phyloP scores from a whole-genome alignment of 2,888 invertebrate species.

The Mimachlamys varia region DNA sequence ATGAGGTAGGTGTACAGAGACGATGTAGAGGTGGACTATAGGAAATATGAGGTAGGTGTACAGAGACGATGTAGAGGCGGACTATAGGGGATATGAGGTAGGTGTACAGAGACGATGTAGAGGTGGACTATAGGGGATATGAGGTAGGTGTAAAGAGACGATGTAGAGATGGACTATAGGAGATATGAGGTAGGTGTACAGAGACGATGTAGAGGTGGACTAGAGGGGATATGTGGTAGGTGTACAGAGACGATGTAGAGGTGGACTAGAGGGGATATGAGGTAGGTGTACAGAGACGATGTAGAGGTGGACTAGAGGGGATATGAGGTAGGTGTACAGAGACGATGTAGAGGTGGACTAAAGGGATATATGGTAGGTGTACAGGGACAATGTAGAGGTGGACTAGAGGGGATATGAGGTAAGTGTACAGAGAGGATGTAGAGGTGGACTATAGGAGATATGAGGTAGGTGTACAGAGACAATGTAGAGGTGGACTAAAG shows the following conservation, averaged over 20 bases:
- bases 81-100: constrained; percentile 90
- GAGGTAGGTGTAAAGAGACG: constrained; percentile 94
- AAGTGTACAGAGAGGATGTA: constrained; percentile 99
- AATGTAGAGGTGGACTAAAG: constrained; percentile 99
- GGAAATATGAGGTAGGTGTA: constrained; percentile 92
- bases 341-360: constrained; percentile 99
- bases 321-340: constrained; percentile 91
- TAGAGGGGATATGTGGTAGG: constrained; percentile 90
- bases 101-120: constrained; percentile 99
- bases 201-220: constrained; percentile 99
- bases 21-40: constrained; percentile 99
- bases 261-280: constrained; percentile 95
- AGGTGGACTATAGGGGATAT: constrained; percentile 97
- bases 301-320: constrained; percentile 99
- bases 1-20: constrained; percentile 93
- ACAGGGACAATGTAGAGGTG: constrained; percentile 99
- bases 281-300: constrained; percentile 96
- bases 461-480: constrained; percentile 93
- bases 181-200: constrained; percentile 92
- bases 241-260: constrained; percentile 99
- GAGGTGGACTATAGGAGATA: constrained; percentile 98
- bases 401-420: constrained; percentile 92
- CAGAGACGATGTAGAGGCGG: constrained; percentile 99
- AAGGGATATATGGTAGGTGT: constrained; percentile 91
- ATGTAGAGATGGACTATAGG: constrained; percentile 99